Evolutionary conservation across 92 coral and sea anemone species (phyloP).

Genomic region (Bergia sp.): DNA sequence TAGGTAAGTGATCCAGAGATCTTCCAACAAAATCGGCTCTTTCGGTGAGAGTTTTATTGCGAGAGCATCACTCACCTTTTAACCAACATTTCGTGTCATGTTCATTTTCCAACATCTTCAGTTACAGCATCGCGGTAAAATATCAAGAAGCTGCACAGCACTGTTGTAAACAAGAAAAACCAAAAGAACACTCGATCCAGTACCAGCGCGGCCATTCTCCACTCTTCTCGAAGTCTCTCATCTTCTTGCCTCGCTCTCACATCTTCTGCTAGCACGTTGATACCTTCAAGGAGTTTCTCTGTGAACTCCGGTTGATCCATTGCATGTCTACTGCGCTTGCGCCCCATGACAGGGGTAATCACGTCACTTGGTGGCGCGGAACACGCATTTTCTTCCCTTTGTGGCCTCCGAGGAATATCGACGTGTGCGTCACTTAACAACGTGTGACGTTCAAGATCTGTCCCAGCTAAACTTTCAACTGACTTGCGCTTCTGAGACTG

Average conservation of each 20-base stretch:
- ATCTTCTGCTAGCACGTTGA: conserved; percentile 83
- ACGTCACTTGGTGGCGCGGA: conserved; percentile 67
- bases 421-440: conserved; percentile 53
- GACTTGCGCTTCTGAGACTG: conserved; percentile 63
- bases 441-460: conserved; percentile 56
- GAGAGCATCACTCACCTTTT: neutral
- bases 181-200: conserved; percentile 89
- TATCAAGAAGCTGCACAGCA: conserved; percentile 67
- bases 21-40: neutral
- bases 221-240: conserved; percentile 83
- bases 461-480: conserved; percentile 53
- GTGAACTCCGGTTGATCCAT: conserved; percentile 65
- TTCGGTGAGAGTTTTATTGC: neutral
- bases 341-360: conserved; percentile 69
- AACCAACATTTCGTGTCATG: neutral
- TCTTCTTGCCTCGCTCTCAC: conserved; percentile 80
- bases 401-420: conserved; percentile 58
- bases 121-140: conserved; percentile 74
- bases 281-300: conserved; percentile 80
- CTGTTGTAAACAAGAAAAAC: conserved; percentile 68
- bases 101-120: conserved; percentile 20
- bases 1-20: neutral
- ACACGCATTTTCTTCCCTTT: conserved; percentile 58
- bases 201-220: conserved; percentile 88
- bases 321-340: conserved; percentile 66